Evolutionary conservation across 2,888 invertebrate genomes (phyloP).

Genomic region (Macrophya alboannulata): DNA sequence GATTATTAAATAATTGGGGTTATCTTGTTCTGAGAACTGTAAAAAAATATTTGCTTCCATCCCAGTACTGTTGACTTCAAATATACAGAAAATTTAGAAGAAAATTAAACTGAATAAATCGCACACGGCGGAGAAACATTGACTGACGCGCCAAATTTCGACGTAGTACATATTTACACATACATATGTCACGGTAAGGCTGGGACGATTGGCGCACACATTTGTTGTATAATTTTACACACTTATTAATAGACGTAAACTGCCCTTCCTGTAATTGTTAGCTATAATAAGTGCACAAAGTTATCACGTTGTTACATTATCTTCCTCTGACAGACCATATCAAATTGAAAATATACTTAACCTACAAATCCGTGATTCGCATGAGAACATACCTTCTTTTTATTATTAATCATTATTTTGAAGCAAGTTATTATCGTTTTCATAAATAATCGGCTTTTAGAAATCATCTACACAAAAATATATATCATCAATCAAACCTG

Average conservation of each 20-base stretch:
- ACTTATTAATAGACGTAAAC: constrained; percentile 32
- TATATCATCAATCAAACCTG: not conserved
- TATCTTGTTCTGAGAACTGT: not conserved
- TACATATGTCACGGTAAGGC: constrained; percentile 36
- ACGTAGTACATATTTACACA: constrained; percentile 13
- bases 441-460: not conserved
- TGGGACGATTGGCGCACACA: constrained; percentile 16
- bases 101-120: not conserved
- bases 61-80: not conserved
- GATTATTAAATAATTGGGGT: not conserved
- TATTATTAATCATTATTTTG: not conserved
- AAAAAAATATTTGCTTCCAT: not conserved
- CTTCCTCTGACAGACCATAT: not conserved
- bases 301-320: not conserved
- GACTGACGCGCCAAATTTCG: constrained; percentile 41
- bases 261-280: constrained; percentile 10
- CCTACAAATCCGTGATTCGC: constrained; percentile 20
- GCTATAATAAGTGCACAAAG: not conserved
- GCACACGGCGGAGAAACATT: constrained; percentile 1
- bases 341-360: not conserved
- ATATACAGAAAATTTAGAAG: not conserved
- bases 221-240: constrained; percentile 23
- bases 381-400: not conserved
- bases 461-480: not conserved
- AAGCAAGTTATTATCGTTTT: constrained; percentile 7